Base-by-base conservation (phyloP, 2,888 invertebrate genomes). In the Caradrina kadenii region DNA sequence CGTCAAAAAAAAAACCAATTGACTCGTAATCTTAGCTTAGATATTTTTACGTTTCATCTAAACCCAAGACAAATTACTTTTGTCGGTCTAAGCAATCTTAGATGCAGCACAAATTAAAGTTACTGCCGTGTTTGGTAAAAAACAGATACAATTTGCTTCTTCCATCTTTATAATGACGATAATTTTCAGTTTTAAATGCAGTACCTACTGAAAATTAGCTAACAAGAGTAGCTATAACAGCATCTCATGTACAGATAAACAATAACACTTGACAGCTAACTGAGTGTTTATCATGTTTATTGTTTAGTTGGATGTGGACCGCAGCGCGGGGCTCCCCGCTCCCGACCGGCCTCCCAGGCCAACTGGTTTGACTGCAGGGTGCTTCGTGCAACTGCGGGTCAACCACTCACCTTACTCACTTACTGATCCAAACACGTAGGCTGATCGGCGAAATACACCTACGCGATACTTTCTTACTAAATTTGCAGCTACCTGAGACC, bases 331-430 rank as follows among this genome's bases (percentile, higher is more conserved):
- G 77, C 81, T 76, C 80, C 79, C 84, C 82, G 81, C 85, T 72
- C 73, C 83, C 82, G 85, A 17, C 82, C 86, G 84, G 84, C 86
- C 86, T 86, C 84, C 87, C 82, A 79, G 72, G 80, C 83, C 90
- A 92, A 94, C 94, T 89, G 94, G 94, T 94, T 94, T 93, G 89
- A 88, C 90, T 87, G 88, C 89, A 88, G 91, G 91, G 90, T 89
- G 73, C 73, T 73, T 55, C 61, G 61, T 48, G 91, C 91, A 90
- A 78, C 84, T 89, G 88, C 93, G 88, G 93, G 93, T 94, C 94
- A 93, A 90, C 93, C 89, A 91, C 91, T 91, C 92, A 91, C 90
- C 91, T 91, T 87, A 88, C 83, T 90, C 91, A 91, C 90, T 91
- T 87, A 89, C 84, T 90, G 92, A 91, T 90, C 91, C 90, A 90